phyloP scores from a whole-genome alignment of 2,888 invertebrate genomes.

The Phasia obesa region DNA sequence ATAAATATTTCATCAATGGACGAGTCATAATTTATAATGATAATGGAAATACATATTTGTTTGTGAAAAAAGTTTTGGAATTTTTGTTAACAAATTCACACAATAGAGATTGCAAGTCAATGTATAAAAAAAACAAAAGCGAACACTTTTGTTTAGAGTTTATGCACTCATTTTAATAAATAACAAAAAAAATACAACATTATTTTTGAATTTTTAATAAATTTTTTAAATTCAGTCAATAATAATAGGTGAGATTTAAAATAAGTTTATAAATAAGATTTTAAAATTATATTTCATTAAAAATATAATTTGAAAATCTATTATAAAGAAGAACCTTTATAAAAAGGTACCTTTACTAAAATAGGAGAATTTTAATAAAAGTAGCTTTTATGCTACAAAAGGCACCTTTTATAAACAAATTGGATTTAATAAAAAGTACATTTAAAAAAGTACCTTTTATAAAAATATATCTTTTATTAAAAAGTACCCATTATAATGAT shows the following conservation, averaged over 20 bases:
- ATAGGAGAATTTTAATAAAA: too few relatives aligned
- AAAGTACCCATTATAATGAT: too few relatives aligned
- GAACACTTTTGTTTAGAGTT: background rate
- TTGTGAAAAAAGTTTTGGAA: background rate
- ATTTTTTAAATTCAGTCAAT: too few relatives aligned
- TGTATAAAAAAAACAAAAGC: background rate
- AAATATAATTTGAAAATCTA: too few relatives aligned
- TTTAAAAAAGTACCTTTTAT: background rate
- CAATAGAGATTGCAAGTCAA: background rate
- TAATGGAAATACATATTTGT: constrained; percentile 22
- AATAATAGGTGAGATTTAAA: too few relatives aligned
- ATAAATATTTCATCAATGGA: constrained; percentile 14
- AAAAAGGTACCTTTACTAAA: background rate
- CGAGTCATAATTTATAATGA: constrained; percentile 29
- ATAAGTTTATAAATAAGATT: too few relatives aligned
- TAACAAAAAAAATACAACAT: too few relatives aligned
- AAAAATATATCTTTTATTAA: background rate
- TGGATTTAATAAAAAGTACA: background rate
- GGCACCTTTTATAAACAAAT: too few relatives aligned
- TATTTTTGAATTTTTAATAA: too few relatives aligned
- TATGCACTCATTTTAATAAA: too few relatives aligned
- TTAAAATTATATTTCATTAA: too few relatives aligned
- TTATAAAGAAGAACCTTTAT: background rate
- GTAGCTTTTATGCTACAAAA: too few relatives aligned
- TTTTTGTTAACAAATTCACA: constrained; percentile 5